Evolutionary conservation across 2,888 invertebrate genomes (phyloP).

Genomic region (Tinea trinotella): DNA sequence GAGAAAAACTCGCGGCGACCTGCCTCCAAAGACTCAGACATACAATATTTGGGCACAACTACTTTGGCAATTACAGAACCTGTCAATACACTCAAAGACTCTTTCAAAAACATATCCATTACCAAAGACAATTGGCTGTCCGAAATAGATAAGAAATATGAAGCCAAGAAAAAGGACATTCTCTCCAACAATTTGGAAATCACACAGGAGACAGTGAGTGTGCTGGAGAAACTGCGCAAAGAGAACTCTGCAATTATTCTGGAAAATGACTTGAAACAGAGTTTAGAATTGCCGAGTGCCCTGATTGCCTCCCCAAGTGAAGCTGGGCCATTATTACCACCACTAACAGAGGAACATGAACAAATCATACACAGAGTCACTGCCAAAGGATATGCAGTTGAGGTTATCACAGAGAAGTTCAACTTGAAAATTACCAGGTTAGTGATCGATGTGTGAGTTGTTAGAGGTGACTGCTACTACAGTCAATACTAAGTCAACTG

Average conservation of each 20-base stretch:
- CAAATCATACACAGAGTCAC: slow-evolving; percentile 71
- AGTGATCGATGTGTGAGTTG: slow-evolving; percentile 12
- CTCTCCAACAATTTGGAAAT: slow-evolving; percentile 33
- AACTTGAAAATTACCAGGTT: slow-evolving; percentile 64
- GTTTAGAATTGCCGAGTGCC: slow-evolving; percentile 64
- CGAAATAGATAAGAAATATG: slow-evolving; percentile 59
- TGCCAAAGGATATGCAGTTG: slow-evolving; percentile 71
- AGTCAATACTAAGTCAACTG: too few relatives aligned
- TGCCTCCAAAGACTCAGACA: neutral
- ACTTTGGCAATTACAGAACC: slow-evolving; percentile 36
- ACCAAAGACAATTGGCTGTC: slow-evolving; percentile 68
- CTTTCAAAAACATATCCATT: slow-evolving; percentile 62
- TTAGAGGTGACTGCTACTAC: too few relatives aligned
- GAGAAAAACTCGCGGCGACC: neutral
- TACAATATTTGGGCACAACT: neutral
- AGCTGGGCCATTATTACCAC: slow-evolving; percentile 63
- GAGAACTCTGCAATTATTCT: slow-evolving; percentile 55
- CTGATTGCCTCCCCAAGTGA: slow-evolving; percentile 55
- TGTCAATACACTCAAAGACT: slow-evolving; percentile 72
- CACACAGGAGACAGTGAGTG: slow-evolving; percentile 38
- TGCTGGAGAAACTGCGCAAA: slow-evolving; percentile 56
- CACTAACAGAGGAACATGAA: slow-evolving; percentile 78
- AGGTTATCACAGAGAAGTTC: slow-evolving; percentile 75
- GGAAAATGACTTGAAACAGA: slow-evolving; percentile 56
- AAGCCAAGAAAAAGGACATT: neutral